phyloP scores from a whole-genome alignment of 1,140 invertebrate genomes.

The Hetaerina americana region DNA sequence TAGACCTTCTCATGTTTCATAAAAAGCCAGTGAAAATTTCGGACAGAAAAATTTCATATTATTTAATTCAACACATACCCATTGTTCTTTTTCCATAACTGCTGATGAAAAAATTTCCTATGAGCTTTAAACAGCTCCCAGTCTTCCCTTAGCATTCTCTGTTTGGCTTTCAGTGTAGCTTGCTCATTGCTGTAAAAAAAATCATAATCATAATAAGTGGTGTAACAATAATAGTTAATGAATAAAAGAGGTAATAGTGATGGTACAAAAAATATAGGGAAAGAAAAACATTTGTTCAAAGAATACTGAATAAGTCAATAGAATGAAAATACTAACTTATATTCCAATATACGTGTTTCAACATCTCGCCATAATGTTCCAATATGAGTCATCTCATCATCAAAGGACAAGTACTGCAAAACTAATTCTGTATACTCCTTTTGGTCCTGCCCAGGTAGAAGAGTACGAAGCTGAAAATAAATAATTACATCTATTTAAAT shows the following conservation, averaged over 20 bases:
- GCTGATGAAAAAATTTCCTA: conserved; percentile 34
- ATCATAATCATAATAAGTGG: too few relatives aligned
- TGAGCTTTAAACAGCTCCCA: conserved; percentile 41
- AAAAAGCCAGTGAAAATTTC: too few relatives aligned
- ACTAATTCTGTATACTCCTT: conserved; percentile 36
- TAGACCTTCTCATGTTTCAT: too few relatives aligned
- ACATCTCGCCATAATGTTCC: conserved; percentile 42
- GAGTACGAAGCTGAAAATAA: conserved; percentile 28
- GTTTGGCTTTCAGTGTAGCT: conserved; percentile 34
- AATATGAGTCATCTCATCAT: conserved; percentile 47
- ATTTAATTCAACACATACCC: conserved; percentile 14
- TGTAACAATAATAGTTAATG: too few relatives aligned
- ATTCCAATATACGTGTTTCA: conserved; percentile 43
- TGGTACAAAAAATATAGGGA: neutral
- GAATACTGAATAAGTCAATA: conserved; percentile 12
- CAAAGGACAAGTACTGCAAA: conserved; percentile 42
- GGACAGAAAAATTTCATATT: too few relatives aligned
- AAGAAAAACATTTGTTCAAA: conserved; percentile 4
- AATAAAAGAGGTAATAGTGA: too few relatives aligned
- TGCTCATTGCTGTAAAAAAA: conserved; percentile 27
- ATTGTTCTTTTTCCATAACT: conserved; percentile 24
- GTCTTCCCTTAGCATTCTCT: conserved; percentile 39
- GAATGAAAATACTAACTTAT: conserved; percentile 30
- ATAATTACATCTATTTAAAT: neutral
- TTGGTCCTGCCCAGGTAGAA: conserved; percentile 30